Evolutionary conservation across 2,888 invertebrate genomes (phyloP).

Genomic region (Polydesmus complanatus): DNA sequence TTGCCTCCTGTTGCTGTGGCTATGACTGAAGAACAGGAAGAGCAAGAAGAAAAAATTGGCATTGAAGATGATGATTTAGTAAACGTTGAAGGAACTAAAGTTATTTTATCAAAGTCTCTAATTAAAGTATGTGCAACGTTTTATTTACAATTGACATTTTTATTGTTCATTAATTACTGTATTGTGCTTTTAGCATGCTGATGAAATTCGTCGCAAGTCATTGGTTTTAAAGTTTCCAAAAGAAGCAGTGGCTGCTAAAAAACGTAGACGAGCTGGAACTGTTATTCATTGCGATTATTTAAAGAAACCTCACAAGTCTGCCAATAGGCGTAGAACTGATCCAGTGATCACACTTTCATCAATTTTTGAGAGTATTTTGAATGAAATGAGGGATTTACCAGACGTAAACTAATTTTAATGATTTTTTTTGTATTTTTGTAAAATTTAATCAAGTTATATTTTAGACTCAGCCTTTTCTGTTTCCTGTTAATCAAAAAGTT

Average conservation of each 20-base stretch:
- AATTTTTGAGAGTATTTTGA: conserved; percentile 76
- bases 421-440: not conserved
- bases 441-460: conserved; percentile 12
- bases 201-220: conserved; percentile 66
- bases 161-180: not conserved
- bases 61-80: conserved; percentile 72
- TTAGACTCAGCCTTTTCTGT: conserved; percentile 63
- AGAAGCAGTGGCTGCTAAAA: conserved; percentile 45
- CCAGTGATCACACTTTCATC: conserved; percentile 79
- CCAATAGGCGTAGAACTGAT: conserved; percentile 84
- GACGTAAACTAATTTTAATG: conserved; percentile 45
- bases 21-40: conserved; percentile 63
- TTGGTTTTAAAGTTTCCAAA: conserved; percentile 63
- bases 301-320: conserved; percentile 62
- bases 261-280: conserved; percentile 48
- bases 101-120: conserved; percentile 73
- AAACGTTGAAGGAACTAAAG: conserved; percentile 88
- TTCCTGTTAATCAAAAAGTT: conserved; percentile 86
- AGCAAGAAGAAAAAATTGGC: conserved; percentile 56
- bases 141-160: not conserved
- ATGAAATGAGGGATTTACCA: conserved; percentile 79
- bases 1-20: conserved; percentile 49
- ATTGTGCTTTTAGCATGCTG: conserved; percentile 50
- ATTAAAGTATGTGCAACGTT: conserved; percentile 46
- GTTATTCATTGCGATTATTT: conserved; percentile 79